Conservation (phyloP, 2,797 vertebrate species). For the Acanthurus leucopareius region DNA sequence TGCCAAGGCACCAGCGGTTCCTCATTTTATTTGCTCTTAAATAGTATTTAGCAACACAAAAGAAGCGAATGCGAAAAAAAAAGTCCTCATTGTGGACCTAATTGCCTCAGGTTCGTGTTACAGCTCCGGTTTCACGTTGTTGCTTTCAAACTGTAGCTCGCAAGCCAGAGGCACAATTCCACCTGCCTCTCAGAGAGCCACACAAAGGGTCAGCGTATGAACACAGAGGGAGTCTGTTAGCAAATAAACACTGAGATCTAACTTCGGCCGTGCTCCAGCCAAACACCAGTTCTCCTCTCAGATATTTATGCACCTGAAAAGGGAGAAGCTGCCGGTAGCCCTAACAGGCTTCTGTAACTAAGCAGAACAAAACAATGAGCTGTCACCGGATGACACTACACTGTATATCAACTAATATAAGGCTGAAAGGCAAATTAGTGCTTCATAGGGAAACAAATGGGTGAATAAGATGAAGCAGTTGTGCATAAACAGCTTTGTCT, state of each 20-base stretch:
- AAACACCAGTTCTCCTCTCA: slow-evolving; percentile 57
- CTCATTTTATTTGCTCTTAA: slow-evolving; percentile 79
- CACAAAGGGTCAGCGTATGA: slow-evolving; percentile 81
- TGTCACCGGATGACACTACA: slow-evolving; percentile 62
- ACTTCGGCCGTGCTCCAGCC: slow-evolving; percentile 52
- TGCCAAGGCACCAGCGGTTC: slow-evolving; percentile 54
- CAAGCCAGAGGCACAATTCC: slow-evolving; percentile 82
- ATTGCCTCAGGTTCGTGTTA: slow-evolving; percentile 87
- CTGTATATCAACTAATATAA: slow-evolving; percentile 64
- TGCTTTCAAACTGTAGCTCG: slow-evolving; percentile 86
- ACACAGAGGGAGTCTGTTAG: slow-evolving; percentile 83
- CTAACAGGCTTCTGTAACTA: slow-evolving; percentile 60
- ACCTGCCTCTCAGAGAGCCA: slow-evolving; percentile 84
- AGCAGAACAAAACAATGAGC: slow-evolving; percentile 66
- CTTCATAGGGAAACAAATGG: slow-evolving; percentile 42
- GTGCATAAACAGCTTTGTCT: slow-evolving; percentile 72
- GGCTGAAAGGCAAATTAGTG: slow-evolving; percentile 65
- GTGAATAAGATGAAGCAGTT: slow-evolving; percentile 45
- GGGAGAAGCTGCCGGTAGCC: slow-evolving; percentile 53
- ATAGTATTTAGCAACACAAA: slow-evolving; percentile 85
- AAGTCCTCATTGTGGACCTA: slow-evolving; percentile 85
- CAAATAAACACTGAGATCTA: slow-evolving; percentile 81
- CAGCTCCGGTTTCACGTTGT: slow-evolving; percentile 86
- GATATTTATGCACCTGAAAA: slow-evolving; percentile 70
- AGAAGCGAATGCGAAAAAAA: slow-evolving; percentile 76